These are phyloP conservation scores for Deilephila porcellus DNA, from an alignment of 2,888 invertebrate genomes.

Conservation along the genomic window DNA sequence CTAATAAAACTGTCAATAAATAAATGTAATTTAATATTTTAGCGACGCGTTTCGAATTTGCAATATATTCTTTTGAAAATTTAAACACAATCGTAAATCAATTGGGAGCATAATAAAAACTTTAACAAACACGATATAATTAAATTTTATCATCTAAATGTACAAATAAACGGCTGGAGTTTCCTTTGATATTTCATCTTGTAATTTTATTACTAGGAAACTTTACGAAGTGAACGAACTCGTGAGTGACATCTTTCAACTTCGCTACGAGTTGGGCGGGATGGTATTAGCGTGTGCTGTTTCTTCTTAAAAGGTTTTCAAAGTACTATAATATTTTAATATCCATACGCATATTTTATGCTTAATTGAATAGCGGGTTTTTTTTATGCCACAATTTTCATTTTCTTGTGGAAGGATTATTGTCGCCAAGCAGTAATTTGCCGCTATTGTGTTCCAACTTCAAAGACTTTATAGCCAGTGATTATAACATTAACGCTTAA, in stretches of 20 bases:
- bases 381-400: too few relatives aligned
- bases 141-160: constrained; percentile 22
- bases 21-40: constrained; percentile 7
- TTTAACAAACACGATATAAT: constrained; percentile 8
- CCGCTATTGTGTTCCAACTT: too few relatives aligned
- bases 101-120: constrained; percentile 13
- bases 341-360: background rate
- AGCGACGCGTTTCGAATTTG: background rate
- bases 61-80: background rate
- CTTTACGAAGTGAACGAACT: constrained; percentile 24
- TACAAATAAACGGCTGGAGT: constrained; percentile 25
- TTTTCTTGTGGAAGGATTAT: too few relatives aligned
- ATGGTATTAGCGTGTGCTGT: background rate
- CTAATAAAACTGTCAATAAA: background rate
- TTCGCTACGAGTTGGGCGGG: background rate
- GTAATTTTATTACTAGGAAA: constrained; percentile 25
- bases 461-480: too few relatives aligned
- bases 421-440: too few relatives aligned
- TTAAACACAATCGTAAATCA: constrained; percentile 5
- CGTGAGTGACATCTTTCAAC: constrained; percentile 22
- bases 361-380: too few relatives aligned
- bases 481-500: too few relatives aligned
- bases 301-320: background rate
- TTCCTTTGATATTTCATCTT: constrained; percentile 30
- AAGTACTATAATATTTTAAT: background rate